Percentiles rank a stretch among this genome's conserved stretches.
Conservation (phyloP, 2,113 vertebrate genomes). For the Protobothrops mucrosquamatus region DNA sequence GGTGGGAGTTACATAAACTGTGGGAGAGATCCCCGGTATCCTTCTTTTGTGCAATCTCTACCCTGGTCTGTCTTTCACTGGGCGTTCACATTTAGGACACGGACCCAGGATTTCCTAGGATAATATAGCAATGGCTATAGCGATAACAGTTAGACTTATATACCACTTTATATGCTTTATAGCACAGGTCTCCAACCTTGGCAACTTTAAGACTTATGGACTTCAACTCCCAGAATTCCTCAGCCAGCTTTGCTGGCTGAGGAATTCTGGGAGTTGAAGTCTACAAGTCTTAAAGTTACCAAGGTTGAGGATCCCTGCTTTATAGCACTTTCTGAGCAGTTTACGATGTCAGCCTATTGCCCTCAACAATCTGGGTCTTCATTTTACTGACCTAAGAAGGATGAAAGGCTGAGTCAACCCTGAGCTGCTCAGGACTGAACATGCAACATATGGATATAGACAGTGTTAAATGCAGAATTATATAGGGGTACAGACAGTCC, state of each 20-base stretch:
- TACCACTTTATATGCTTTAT: background rate
- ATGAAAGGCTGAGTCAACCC: background rate
- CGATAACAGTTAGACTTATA: background rate
- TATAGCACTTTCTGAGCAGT: background rate
- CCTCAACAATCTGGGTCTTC: background rate
- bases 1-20: background rate
- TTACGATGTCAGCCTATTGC: background rate
- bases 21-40: background rate
- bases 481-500: background rate
- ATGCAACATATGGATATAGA: background rate
- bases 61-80: background rate
- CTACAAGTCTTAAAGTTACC: no score
- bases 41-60: background rate
- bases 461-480: background rate
- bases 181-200: background rate
- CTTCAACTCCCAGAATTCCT: no score
- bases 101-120: background rate
- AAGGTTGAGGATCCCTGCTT: background rate
- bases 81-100: rapidly evolving
- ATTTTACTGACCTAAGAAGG: background rate
- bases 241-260: no score
- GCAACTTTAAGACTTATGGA: no score
- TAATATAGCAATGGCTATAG: background rate
- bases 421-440: background rate
- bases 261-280: no score